These are phyloP conservation scores for Neodiprion fabricii DNA, from an alignment of 1,140 invertebrate species.

Conservation along the genomic window DNA sequence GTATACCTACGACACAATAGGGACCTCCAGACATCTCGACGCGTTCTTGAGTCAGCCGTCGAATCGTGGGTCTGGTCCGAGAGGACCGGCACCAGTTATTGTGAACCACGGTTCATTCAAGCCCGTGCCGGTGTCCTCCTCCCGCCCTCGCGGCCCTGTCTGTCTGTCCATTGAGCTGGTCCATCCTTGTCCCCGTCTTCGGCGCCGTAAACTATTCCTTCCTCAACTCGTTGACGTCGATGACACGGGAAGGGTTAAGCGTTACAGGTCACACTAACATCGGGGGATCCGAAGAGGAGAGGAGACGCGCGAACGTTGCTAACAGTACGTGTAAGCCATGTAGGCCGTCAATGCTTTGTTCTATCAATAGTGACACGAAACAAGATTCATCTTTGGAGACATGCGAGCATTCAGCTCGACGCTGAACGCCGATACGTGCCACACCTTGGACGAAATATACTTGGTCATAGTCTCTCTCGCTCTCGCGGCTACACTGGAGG, in stretches of 20 bases:
- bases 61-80: neutral
- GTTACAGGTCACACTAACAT: neutral
- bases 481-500: neutral
- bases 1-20: constrained; percentile 2
- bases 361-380: constrained; percentile 18
- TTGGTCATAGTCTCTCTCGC: constrained; percentile 8
- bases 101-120: neutral
- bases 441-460: constrained; percentile 12
- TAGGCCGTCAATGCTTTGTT: constrained; percentile 19
- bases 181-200: neutral
- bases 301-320: neutral
- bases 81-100: neutral
- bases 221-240: neutral
- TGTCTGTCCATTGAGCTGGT: neutral
- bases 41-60: constrained; percentile 4
- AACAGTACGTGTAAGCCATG: constrained; percentile 1
- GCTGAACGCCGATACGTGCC: neutral
- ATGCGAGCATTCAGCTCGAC: constrained; percentile 12
- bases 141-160: neutral
- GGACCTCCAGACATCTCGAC: constrained; percentile 4
- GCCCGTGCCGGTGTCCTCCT: neutral
- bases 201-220: neutral
- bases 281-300: neutral
- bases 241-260: neutral
- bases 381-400: constrained; percentile 16